Evolutionary conservation across 1,140 invertebrate species (phyloP), one percentile per base, ranked within the genome.

Genomic region (Apis dorsata): DNA sequence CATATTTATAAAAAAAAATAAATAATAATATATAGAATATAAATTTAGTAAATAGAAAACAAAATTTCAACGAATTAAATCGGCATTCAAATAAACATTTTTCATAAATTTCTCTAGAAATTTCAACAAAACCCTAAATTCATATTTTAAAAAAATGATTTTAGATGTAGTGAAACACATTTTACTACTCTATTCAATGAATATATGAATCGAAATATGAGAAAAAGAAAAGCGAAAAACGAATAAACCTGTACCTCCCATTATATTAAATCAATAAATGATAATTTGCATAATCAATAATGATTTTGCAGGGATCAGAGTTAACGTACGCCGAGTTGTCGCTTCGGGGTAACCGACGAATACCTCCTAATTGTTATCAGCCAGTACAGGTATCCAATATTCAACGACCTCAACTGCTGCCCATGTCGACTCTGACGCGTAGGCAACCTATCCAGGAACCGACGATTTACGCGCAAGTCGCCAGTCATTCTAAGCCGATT

Each of bases 401-500:
- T 84, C 91, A 93, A 57, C 91, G 93, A 83, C 91, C 93, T 34
- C 93, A 93, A 82, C 89, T 93, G 76, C 84, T 93, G 83, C 90
- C 93, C 73, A 93, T 93, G 93, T 94, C 94, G 89, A 95, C 94
- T 79, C 88, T 95, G 84, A 94, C 93, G 62, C 93, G 94, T 82
- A 90, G 94, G 86, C 88, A 93, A 85, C 94, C 93, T 73, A 91
- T 93, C 83, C 94, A 95, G 85, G 95, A 95, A 85, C 94, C 95
- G 83, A 95, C 94, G 81, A 95, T 96, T 89, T 95, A 96, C 91
- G 95, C 95, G 84, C 95, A 95, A 93, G 95, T 96, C 81, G 94
- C 94, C 86, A 93, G 93, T 79, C 92, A 93, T 89, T 91, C 93
- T 81, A 93, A 93, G 88, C 89, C 93, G 73, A 92, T 93, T 87